A percentile compares a stretch with the other conserved stretches of the same genome.
Evolutionary conservation across 2,797 vertebrate species (phyloP).

Genomic region (Parotocinclus haroldoi): DNA sequence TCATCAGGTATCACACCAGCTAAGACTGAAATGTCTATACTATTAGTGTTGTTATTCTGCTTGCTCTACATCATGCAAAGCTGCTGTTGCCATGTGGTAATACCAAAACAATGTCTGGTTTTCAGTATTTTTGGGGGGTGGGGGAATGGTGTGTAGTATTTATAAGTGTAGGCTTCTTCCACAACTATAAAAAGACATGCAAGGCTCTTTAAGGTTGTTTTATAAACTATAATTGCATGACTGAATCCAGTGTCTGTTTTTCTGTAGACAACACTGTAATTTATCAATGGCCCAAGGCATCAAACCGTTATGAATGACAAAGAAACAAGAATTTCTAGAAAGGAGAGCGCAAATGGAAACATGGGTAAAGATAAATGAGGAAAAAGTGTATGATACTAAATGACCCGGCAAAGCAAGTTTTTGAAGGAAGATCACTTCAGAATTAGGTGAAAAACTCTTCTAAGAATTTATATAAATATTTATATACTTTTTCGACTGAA

Average conservation of each 20-base stretch:
- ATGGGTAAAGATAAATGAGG: slow-evolving; percentile 15
- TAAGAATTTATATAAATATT: too few species aligned
- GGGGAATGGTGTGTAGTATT: too few species aligned
- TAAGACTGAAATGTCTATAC: slow-evolving; percentile 44
- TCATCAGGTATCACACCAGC: slow-evolving; percentile 25
- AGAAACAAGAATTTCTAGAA: slow-evolving; percentile 33
- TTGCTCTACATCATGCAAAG: slow-evolving; percentile 14
- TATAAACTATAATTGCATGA: slow-evolving; percentile 36
- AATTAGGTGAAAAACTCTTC: not conserved
- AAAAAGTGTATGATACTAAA: slow-evolving; percentile 25
- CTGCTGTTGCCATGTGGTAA: not conserved
- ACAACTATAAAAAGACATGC: slow-evolving; percentile 30
- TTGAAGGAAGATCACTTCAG: slow-evolving; percentile 1
- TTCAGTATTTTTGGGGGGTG: slow-evolving; percentile 29
- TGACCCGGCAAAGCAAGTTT: slow-evolving; percentile 20
- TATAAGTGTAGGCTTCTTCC: slow-evolving; percentile 18
- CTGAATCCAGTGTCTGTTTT: slow-evolving; percentile 29
- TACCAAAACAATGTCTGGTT: slow-evolving; percentile 27
- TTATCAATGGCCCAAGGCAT: slow-evolving; percentile 40
- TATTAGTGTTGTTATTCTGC: not conserved
- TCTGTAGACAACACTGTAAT: slow-evolving; percentile 40
- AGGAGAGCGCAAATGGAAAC: slow-evolving; percentile 1
- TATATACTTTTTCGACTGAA: too few species aligned
- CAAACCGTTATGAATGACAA: slow-evolving; percentile 25
- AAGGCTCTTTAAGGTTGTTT: slow-evolving; percentile 39